A percentile compares a stretch with the other conserved stretches of the same genome.
Evolutionary conservation across 1,140 invertebrate species (phyloP).

Genomic region (Hylaeus volcanicus): DNA sequence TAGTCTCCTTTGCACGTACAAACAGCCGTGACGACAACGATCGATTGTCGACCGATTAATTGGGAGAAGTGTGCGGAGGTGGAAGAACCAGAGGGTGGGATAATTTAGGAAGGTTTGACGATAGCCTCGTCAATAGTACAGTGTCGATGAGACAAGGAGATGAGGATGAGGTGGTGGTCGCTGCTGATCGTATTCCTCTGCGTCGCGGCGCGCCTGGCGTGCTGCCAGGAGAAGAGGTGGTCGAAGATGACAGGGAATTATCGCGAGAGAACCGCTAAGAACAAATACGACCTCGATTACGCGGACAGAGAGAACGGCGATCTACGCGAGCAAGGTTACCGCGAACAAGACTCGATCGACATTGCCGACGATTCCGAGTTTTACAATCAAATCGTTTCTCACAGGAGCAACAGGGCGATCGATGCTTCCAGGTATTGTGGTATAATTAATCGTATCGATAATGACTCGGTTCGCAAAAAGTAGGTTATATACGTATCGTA

Average conservation of each 20-base stretch:
- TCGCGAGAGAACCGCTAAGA: constrained; percentile 44
- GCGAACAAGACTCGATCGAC: neutral
- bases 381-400: neutral
- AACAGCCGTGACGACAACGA: no score
- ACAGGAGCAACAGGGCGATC: constrained; percentile 55
- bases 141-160: constrained; percentile 70
- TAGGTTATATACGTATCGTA: no score
- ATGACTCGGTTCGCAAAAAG: no score
- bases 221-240: constrained; percentile 38
- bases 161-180: constrained; percentile 66
- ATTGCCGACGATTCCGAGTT: neutral
- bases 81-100: constrained; percentile 31
- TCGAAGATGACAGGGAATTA: constrained; percentile 31
- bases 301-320: constrained; percentile 18
- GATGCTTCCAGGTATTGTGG: constrained; percentile 48
- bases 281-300: constrained; percentile 52
- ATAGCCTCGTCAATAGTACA: constrained; percentile 48
- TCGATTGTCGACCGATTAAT: constrained; percentile 49
- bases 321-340: neutral
- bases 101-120: constrained; percentile 50
- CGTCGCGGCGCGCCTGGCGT: constrained; percentile 48
- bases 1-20: neutral
- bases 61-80: constrained; percentile 36
- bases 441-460: neutral
- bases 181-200: constrained; percentile 57